Evolutionary conservation across 2,113 vertebrate genomes (phyloP).

Genomic region (Camelus bactrianus): DNA sequence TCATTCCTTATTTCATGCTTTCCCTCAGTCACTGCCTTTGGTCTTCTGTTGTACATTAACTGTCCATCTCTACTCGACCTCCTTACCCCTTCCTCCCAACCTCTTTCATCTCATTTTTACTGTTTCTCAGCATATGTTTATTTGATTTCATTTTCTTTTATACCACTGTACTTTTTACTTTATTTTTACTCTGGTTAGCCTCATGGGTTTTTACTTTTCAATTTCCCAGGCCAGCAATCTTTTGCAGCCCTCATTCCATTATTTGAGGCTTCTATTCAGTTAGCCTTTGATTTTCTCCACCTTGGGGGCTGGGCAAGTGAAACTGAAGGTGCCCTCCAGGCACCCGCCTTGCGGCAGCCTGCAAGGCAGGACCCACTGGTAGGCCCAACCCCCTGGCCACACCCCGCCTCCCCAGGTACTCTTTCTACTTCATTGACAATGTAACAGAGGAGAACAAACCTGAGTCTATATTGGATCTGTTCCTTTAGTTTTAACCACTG

Average conservation of each 20-base stretch:
- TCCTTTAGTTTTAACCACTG: no score
- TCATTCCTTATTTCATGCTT: background rate
- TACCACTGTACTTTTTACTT: conserved; percentile 25
- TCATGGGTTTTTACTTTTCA: conserved; percentile 34
- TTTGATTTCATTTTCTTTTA: conserved; percentile 50
- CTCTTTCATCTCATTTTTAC: background rate
- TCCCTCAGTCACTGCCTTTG: background rate
- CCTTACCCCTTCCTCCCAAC: background rate
- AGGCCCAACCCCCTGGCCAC: no score
- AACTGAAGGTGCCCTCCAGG: no score
- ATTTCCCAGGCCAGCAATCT: conserved; percentile 16
- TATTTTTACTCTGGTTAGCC: background rate
- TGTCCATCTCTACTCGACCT: background rate
- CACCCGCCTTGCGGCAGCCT: no score
- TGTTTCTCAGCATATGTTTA: background rate
- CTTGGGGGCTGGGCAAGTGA: no score
- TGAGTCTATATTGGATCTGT: no score
- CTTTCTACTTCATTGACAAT: no score
- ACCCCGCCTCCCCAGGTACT: no score
- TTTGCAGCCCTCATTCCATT: background rate
- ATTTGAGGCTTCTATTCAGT: background rate
- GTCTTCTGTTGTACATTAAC: background rate
- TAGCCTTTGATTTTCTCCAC: background rate
- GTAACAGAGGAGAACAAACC: no score
- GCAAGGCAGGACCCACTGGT: no score